A percentile compares a stretch with the other conserved stretches of the same genome.
Conservation (phyloP, 2,113 vertebrate genomes). For the Protobothrops mucrosquamatus region DNA sequence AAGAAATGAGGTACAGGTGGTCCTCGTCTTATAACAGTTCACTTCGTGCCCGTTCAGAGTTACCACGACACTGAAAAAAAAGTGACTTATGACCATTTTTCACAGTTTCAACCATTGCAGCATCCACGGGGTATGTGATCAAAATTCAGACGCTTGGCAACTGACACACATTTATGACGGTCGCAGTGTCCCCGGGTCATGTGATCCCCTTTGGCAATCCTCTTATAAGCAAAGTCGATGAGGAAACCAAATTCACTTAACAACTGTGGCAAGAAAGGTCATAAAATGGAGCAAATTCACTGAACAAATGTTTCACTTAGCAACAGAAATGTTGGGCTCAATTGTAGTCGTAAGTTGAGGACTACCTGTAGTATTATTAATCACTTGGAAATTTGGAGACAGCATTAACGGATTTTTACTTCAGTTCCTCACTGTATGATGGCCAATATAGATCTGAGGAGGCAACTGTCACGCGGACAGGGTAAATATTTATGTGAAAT, state of each 20-base stretch:
- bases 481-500: background rate
- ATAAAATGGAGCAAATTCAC: background rate
- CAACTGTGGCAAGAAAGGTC: background rate
- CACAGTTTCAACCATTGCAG: background rate
- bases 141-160: background rate
- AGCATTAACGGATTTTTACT: background rate
- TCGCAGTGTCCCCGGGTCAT: background rate
- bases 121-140: background rate
- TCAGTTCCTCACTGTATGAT: background rate
- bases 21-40: background rate
- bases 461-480: background rate
- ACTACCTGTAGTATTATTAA: background rate
- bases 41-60: background rate
- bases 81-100: background rate
- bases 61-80: background rate
- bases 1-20: background rate
- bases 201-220: background rate
- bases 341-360: background rate
- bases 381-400: background rate
- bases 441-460: background rate
- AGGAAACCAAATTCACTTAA: background rate
- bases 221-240: background rate
- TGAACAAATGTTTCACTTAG: background rate
- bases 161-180: background rate
- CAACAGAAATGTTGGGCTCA: background rate